phyloP scores from a whole-genome alignment of 2,888 invertebrate genomes.

The Lasioglossum villosulum region DNA sequence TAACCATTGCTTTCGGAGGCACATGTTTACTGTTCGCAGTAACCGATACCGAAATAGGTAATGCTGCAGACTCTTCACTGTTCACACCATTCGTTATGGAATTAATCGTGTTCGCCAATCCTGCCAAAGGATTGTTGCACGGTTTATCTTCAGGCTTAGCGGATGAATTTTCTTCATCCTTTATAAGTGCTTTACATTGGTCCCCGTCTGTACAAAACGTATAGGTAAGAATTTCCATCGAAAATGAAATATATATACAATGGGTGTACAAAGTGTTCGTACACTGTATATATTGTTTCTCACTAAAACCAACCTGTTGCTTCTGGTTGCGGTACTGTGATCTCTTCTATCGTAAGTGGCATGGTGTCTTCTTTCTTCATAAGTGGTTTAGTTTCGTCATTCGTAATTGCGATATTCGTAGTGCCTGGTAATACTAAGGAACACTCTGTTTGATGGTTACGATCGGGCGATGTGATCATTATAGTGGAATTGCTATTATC shows the following conservation, averaged over 20 bases:
- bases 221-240: not conserved
- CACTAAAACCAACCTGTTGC: constrained; percentile 49
- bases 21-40: constrained; percentile 78
- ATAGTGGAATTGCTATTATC: constrained; percentile 67
- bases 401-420: constrained; percentile 58
- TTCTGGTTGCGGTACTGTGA: constrained; percentile 56
- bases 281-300: not conserved
- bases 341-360: constrained; percentile 63
- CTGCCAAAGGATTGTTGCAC: constrained; percentile 81
- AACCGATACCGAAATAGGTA: constrained; percentile 72
- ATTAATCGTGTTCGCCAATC: constrained; percentile 82
- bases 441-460: constrained; percentile 75
- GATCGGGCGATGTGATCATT: constrained; percentile 72
- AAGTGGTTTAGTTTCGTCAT: constrained; percentile 69
- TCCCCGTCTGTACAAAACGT: constrained; percentile 69
- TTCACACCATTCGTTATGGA: constrained; percentile 81
- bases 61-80: constrained; percentile 71
- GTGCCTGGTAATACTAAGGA: constrained; percentile 76
- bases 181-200: constrained; percentile 70
- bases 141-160: constrained; percentile 81
- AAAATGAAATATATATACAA: not conserved
- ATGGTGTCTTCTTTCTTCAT: constrained; percentile 75
- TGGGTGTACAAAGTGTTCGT: no score
- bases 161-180: constrained; percentile 78
- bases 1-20: constrained; percentile 96